phyloP scores from a whole-genome alignment of 2,113 vertebrate genomes.

The Myiagra hebetior region DNA sequence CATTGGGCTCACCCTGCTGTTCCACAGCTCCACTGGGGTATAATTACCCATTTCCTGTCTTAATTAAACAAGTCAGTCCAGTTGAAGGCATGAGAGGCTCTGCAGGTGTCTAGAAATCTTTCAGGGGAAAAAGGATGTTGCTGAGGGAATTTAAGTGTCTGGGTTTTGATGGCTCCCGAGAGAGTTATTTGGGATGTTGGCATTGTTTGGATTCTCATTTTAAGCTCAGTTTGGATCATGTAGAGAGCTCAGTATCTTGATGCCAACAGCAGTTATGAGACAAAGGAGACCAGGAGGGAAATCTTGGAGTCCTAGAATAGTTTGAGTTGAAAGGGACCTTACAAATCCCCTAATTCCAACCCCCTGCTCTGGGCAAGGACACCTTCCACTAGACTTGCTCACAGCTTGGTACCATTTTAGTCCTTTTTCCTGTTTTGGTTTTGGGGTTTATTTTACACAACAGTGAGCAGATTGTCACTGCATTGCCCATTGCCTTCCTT shows the following conservation, averaged over 20 bases:
- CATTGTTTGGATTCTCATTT: not conserved
- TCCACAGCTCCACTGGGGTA: not conserved
- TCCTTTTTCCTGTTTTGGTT: not conserved
- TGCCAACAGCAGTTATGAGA: not conserved
- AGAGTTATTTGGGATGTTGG: not conserved
- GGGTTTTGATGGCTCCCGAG: not conserved
- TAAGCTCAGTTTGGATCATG: not conserved
- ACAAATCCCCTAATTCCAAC: not conserved
- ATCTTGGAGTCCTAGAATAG: not conserved
- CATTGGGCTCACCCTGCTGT: not conserved
- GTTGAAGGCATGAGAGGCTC: not conserved
- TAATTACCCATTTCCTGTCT: not conserved
- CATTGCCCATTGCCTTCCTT: not conserved
- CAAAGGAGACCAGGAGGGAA: not conserved
- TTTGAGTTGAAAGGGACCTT: not conserved
- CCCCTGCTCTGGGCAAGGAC: not conserved
- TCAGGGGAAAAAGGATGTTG: not conserved
- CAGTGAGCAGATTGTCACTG: not conserved
- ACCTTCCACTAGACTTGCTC: not conserved
- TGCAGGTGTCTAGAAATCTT: not conserved
- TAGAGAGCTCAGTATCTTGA: not conserved
- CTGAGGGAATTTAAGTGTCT: not conserved
- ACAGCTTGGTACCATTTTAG: not conserved
- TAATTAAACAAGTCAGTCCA: not conserved
- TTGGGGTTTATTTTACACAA: not conserved